Percentiles rank a stretch among this genome's conserved stretches.
Conservation (phyloP, 2,113 vertebrate species). For the Vidua macroura region DNA sequence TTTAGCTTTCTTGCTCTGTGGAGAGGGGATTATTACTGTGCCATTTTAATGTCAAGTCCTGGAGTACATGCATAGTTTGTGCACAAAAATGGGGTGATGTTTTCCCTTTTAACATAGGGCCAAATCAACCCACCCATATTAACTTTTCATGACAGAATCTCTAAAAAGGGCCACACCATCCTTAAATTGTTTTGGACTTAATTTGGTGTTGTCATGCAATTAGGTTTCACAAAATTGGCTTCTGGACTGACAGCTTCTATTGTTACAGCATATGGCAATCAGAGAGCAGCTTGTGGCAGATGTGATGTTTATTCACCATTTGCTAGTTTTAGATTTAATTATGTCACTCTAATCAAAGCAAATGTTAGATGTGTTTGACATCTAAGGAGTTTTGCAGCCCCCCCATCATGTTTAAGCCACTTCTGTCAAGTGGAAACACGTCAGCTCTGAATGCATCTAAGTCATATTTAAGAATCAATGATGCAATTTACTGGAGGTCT, state of each 20-base stretch:
- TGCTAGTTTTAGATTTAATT: conserved; percentile 19
- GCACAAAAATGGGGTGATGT: background rate
- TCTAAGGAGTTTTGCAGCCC: background rate
- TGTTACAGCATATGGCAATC: conserved; percentile 54
- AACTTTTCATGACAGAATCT: background rate
- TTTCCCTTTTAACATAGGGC: background rate
- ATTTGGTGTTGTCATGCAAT: conserved; percentile 35
- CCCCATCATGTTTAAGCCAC: background rate
- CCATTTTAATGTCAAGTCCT: background rate
- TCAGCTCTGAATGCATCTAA: background rate
- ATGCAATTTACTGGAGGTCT: background rate
- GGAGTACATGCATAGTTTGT: background rate
- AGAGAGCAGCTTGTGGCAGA: conserved; percentile 50
- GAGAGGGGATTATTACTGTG: background rate
- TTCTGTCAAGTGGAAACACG: background rate
- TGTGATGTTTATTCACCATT: conserved; percentile 49
- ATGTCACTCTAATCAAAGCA: conserved; percentile 17
- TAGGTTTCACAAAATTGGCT: conserved; percentile 21
- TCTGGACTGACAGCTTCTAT: conserved; percentile 52
- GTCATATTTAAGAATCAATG: conserved; percentile 21
- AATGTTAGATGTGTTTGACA: conserved; percentile 8
- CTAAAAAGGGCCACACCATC: background rate
- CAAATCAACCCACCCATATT: background rate
- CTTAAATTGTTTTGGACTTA: conserved; percentile 2
- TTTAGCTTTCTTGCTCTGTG: background rate